Conservation (phyloP, 2,888 invertebrate genomes). For the Eilema sororculum region DNA sequence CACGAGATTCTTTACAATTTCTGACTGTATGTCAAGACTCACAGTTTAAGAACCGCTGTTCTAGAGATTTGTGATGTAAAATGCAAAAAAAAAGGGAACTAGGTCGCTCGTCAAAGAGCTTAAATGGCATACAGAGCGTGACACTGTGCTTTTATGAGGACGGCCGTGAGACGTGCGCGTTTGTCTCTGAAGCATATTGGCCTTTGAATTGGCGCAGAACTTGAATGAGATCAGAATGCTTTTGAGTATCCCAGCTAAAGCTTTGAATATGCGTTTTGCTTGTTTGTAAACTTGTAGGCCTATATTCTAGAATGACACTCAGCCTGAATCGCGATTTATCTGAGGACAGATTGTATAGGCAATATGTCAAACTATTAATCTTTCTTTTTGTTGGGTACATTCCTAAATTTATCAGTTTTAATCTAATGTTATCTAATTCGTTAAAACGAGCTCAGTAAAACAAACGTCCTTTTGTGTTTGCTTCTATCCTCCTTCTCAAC, state of each 20-base stretch:
- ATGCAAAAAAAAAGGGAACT: conserved; percentile 68
- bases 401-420: neutral
- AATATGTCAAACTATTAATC: too few relatives aligned
- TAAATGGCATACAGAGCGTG: conserved; percentile 61
- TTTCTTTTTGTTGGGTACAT: neutral
- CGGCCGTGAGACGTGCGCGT: conserved; percentile 39
- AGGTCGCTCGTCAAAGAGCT: conserved; percentile 62
- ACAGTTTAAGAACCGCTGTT: neutral
- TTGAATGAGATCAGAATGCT: conserved; percentile 14
- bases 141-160: conserved; percentile 50
- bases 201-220: conserved; percentile 19
- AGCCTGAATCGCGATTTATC: too few relatives aligned
- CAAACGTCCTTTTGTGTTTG: too few relatives aligned
- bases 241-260: conserved; percentile 8
- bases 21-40: neutral
- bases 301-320: too few relatives aligned
- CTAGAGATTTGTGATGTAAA: conserved; percentile 58
- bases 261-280: conserved; percentile 8
- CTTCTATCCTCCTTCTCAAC: too few relatives aligned
- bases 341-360: too few relatives aligned
- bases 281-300: conserved; percentile 3
- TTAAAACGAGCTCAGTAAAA: too few relatives aligned
- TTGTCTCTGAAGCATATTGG: conserved; percentile 18
- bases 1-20: neutral
- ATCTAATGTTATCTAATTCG: neutral